Base-by-base conservation (phyloP, 2,888 invertebrate genomes). In the Lucinisca nassula region DNA sequence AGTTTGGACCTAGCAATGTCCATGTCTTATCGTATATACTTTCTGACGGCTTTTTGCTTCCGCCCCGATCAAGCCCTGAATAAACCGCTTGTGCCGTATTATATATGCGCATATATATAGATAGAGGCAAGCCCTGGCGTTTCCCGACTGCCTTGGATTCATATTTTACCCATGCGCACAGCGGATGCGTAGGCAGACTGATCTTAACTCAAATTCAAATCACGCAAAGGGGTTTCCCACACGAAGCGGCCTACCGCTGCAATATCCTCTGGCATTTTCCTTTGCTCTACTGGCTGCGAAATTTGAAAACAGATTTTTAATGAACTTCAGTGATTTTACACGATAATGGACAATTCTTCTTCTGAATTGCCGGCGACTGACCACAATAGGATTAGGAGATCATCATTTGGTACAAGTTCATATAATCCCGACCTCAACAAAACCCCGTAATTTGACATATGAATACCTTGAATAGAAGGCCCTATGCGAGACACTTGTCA, bases 401-500 rank as follows among this genome's bases (percentile, higher is more conserved):
- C 82, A 87, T 87, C 89, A 82, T 87, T 85, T 83, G 81, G 85
- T 82, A 85, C 85, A 87, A 89, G 89, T 89, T 87, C 89, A 89
- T 89, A 77, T 89, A 89, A 89, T 89, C 89, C n/a, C 87, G 82
- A 70, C 78, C 81, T 75, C 85, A 40, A 90, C 90, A 90, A 90
- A 90, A 85, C 87, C 85, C 87, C 90, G 79, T 90, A 90, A 90
- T 90, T 90, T 90, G 90, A 90, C 90, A 90, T 87, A 85, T 90
- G 90, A 90, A 90, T 90, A 79, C 89, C 61, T 82, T 89, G 84
- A 89, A 89, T 89, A 83, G 76, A 81, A 87, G 77, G 83, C 82
- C 81, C 87, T 84, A 78, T 77, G 72, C 67, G 55, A 85, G 80
- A 84, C 82, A 90, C 90, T 90, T 90, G 90, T 90, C 87, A 85